Percentiles rank a stretch among this genome's conserved stretches.
phyloP scores from a whole-genome alignment of 2,113 vertebrate genomes.

The human (Homo sapiens) region GRCh38 chr3:172967001-172967500 shows the following conservation, averaged over 20 bases:
- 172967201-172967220: conserved; percentile 64
- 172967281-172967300: background rate
- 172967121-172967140: background rate
- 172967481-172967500: background rate
- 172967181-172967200: conserved; percentile 20
- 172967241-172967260: background rate
- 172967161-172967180: background rate
- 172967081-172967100: background rate
- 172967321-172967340: background rate
- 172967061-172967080: conserved; percentile 2
- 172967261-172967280: conserved; percentile 30
- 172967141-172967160: conserved; percentile 25
- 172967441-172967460: background rate
- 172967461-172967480: background rate
- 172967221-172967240: conserved; percentile 52
- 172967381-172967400: background rate
- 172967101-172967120: background rate
- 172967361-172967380: background rate
- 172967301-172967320: background rate
- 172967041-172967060: conserved; percentile 41
- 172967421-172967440: background rate
- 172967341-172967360: background rate
- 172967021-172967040: background rate
- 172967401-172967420: background rate
- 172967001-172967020: conserved; percentile 52